Percentiles rank a stretch among this genome's conserved stretches.
Evolutionary conservation across 2,113 vertebrate species (phyloP).

Genomic region (Neotragus pygmaeus): DNA sequence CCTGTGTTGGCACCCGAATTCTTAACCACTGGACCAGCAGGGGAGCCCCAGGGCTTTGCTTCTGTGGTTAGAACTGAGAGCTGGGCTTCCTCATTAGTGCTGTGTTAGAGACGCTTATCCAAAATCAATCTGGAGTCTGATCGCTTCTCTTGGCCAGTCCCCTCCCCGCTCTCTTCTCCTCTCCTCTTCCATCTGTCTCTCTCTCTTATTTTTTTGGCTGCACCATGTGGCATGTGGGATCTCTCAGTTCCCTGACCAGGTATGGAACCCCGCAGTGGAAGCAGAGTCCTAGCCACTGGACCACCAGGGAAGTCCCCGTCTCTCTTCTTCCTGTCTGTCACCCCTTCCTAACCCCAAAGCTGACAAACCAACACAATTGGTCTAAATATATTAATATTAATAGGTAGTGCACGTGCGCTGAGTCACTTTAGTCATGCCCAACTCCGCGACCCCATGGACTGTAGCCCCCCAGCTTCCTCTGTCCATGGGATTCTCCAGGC

Average conservation of each 20-base stretch:
- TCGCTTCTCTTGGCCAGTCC: neutral
- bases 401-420: neutral
- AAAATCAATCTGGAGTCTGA: fast-evolving
- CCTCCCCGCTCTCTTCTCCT: too few species aligned
- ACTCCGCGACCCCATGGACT: neutral
- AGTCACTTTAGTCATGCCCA: neutral
- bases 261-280: neutral
- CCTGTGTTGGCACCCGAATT: neutral
- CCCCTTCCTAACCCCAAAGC: neutral
- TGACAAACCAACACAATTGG: neutral
- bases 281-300: neutral
- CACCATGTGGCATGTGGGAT: neutral
- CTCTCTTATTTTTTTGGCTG: neutral
- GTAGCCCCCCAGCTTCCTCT: neutral
- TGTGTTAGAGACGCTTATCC: too few species aligned
- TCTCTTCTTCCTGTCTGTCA: neutral
- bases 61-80: neutral
- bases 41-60: neutral
- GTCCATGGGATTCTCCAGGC: neutral
- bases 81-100: neutral
- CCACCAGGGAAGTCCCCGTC: neutral
- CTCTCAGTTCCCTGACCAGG: neutral
- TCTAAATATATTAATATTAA: neutral
- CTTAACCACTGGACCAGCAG: neutral
- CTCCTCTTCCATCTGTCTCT: neutral